A percentile compares a stretch with the other conserved stretches of the same genome.
Conservation (phyloP, 1,140 invertebrate genomes). For the Euwallacea fornicatus region DNA sequence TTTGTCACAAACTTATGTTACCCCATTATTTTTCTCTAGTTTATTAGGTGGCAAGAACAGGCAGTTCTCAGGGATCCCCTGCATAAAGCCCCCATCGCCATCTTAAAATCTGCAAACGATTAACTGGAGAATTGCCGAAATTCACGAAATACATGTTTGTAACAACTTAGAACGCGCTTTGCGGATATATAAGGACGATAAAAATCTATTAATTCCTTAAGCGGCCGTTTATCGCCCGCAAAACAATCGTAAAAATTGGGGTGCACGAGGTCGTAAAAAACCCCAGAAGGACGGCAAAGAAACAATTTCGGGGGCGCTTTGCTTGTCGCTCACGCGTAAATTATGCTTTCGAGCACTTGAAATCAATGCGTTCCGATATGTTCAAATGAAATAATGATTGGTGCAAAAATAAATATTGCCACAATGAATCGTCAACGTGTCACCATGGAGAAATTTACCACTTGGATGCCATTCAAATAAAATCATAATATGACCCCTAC, state of each 20-base stretch:
- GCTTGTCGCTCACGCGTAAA: conserved; percentile 25
- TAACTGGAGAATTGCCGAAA: conserved; percentile 11
- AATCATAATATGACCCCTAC: no score
- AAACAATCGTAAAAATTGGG: conserved; percentile 32
- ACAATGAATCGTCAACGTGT: no score
- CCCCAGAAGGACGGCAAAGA: conserved; percentile 9
- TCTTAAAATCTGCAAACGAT: neutral
- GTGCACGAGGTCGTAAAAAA: conserved; percentile 24
- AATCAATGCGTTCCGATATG: neutral
- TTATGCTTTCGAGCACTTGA: conserved; percentile 11
- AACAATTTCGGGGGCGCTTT: conserved; percentile 23
- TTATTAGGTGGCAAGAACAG: no score
- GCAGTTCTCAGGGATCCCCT: no score
- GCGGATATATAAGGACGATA: conserved; percentile 19
- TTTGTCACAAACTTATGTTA: no score
- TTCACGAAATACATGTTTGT: conserved; percentile 12
- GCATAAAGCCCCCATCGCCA: no score
- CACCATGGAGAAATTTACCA: no score
- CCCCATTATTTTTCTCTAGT: no score
- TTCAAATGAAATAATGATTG: neutral
- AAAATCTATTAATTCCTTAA: conserved; percentile 32
- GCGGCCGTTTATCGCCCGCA: conserved; percentile 23
- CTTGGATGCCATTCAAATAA: no score
- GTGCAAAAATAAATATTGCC: no score
- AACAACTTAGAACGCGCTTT: conserved; percentile 4